A percentile compares a stretch with the other conserved stretches of the same genome.
These are phyloP conservation scores for Sebastes diploproa DNA, from an alignment of 2,797 vertebrate genomes.

Conservation along the genomic window DNA sequence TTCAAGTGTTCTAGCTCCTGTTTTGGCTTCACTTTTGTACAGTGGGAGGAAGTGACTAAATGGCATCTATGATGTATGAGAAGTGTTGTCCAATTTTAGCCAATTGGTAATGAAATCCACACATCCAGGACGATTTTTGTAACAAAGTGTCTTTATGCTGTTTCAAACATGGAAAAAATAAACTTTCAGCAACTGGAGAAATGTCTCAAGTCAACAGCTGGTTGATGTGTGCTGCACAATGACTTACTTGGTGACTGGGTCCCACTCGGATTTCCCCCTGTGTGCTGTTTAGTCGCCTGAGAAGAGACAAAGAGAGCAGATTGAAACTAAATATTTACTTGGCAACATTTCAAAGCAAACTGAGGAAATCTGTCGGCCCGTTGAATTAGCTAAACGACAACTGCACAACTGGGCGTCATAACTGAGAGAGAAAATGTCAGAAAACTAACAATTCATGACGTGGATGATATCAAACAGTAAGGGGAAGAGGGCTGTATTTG, in stretches of 20 bases:
- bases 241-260: constrained; percentile 96
- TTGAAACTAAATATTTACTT: constrained; percentile 51
- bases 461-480: background rate
- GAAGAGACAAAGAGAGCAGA: constrained; percentile 62
- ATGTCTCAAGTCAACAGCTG: background rate
- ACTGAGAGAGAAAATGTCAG: background rate
- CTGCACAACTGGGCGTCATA: background rate
- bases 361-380: background rate
- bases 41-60: background rate
- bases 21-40: no score
- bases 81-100: background rate
- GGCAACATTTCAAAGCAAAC: constrained; percentile 24
- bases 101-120: background rate
- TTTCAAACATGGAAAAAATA: background rate
- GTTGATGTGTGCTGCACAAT: background rate
- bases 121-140: background rate
- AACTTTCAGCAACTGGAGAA: background rate
- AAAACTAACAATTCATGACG: background rate
- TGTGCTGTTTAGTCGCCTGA: constrained; percentile 98
- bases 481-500: background rate
- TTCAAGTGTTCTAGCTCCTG: no score
- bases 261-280: constrained; percentile 99
- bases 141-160: background rate
- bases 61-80: background rate
- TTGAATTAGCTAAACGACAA: constrained; percentile 17